These are phyloP conservation scores for Eumaeus atala DNA, from an alignment of 1,140 invertebrate genomes.

Conservation along the genomic window DNA sequence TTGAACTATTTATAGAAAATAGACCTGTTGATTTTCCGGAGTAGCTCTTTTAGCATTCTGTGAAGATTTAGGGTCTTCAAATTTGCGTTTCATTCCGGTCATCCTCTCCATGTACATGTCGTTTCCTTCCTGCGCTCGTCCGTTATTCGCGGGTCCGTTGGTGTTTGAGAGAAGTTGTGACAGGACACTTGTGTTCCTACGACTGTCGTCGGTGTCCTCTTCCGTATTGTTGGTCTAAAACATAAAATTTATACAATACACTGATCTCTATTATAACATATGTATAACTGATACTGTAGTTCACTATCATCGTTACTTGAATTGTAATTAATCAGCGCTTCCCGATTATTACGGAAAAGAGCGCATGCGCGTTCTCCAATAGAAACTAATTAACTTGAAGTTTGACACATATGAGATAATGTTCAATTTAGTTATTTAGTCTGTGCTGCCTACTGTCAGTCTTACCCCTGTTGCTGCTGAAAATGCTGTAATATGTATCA, in stretches of 20 bases:
- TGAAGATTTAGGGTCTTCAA: slow-evolving; percentile 72
- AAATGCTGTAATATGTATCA: too few species aligned
- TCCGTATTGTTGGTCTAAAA: slow-evolving; percentile 87
- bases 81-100: slow-evolving; percentile 75
- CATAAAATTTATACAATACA: neutral
- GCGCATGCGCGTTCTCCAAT: too few species aligned
- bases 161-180: slow-evolving; percentile 85
- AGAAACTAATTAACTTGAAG: too few species aligned
- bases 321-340: too few species aligned
- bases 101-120: slow-evolving; percentile 74
- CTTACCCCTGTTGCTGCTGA: too few species aligned
- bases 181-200: slow-evolving; percentile 80
- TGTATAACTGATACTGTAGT: too few species aligned
- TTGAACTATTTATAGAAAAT: slow-evolving; percentile 28
- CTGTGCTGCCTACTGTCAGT: too few species aligned
- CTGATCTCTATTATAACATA: too few species aligned
- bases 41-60: slow-evolving; percentile 71
- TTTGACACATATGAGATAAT: too few species aligned
- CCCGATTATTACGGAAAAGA: too few species aligned
- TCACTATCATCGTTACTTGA: too few species aligned
- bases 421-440: too few species aligned
- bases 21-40: slow-evolving; percentile 81
- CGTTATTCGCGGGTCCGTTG: slow-evolving; percentile 52
- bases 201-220: slow-evolving; percentile 80
- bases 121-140: slow-evolving; percentile 48